Base-by-base conservation (phyloP, 2,888 invertebrate species). In the Hirtodrosophila histrioides region DNA sequence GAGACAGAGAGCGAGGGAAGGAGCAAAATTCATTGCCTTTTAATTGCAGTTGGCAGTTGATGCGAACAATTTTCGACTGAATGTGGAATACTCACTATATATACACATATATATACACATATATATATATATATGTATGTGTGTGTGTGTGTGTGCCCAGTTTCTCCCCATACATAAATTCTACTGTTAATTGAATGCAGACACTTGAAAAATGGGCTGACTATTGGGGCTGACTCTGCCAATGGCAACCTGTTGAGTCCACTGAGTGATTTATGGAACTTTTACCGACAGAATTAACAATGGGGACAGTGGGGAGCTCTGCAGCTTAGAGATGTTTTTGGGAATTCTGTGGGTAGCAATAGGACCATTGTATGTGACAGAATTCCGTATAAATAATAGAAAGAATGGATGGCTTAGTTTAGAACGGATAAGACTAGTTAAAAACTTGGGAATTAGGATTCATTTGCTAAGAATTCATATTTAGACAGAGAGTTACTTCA, bases 41-140 rank as follows among this genome's bases (percentile, higher is more conserved):
- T 86, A 86, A 86, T 86, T 86, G 88, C 86, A 85, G 72, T 75
- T 84, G 88, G 84, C 84, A 88, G 80, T 68, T 71, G 66, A 83
- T 79, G 41, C 84, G 73, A 77, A 73, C 71, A 75, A 75, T 75
- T 75, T 72, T 72, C 63, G 49, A 61, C 60, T 67, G 57, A 65
- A 55, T 69, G 44, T 50, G 50, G 27, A 61, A 63, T 63, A 63
- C 54, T 54, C 62, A 62, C n/a, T 23, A 31, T 31, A 31, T 40
- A 40, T 23, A 40, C 17, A 40, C 11, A 40, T 40, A 23, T 29
- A 12, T 35, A 17, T 10, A 27, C n/a, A n/a, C n/a, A n/a, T n/a
- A n/a, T 27, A 27, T 44, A 10, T 11, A 9, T 12, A 31, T 51
- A 12, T 48, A 43, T 48, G 39, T 48, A 23, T 39, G 31, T 40